Base-by-base conservation (phyloP, 2,888 invertebrate genomes). In the Pammene aurita region DNA sequence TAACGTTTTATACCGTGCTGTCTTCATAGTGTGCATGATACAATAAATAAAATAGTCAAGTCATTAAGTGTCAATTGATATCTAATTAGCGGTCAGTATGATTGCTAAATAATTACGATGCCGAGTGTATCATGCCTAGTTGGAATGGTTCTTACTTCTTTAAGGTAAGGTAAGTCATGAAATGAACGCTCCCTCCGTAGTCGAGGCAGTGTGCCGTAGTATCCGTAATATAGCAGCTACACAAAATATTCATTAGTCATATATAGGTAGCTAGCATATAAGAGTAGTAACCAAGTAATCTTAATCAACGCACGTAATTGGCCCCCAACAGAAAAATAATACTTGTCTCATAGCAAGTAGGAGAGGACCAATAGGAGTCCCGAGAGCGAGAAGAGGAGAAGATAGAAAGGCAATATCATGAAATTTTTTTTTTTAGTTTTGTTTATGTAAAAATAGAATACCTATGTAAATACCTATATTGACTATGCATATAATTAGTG, bases 161-260 rank as follows among this genome's bases (percentile, higher is more conserved):
- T 96, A 72, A 96, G 92, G 76, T 93, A 93, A 82, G 96, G 95
- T 82, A 96, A 94, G 84, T 96, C 96, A 88, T 96, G 96, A 91
- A 95, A 96, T 78, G 96, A 95, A 81, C 95, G 92, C 92, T 96
- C 96, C 78, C 96, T 94, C 80, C 96, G 93, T 78, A 96, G 94
- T 86, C 96, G 94, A 76, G 96, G 95, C 82, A 95, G 94, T 75
- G 94, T 94, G 84, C 95, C 95, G 92, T 95, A 95, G 92, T 93
- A 93, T 89, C 94, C 94, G 87, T 94, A 94, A 93, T 94, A 94
- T 89, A 95, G 94, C 93, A 95, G 93, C 95, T 95, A 93, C 84
- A 87, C 84, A 91, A 86, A 91, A 89, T 38, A 68, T 38, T 7
- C 11, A 18, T 18, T 50, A 50, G 18, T 42, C 11, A 42, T 10